Evolutionary conservation across 1,140 invertebrate species (phyloP).

Genomic region (Tribolium castaneum): DNA sequence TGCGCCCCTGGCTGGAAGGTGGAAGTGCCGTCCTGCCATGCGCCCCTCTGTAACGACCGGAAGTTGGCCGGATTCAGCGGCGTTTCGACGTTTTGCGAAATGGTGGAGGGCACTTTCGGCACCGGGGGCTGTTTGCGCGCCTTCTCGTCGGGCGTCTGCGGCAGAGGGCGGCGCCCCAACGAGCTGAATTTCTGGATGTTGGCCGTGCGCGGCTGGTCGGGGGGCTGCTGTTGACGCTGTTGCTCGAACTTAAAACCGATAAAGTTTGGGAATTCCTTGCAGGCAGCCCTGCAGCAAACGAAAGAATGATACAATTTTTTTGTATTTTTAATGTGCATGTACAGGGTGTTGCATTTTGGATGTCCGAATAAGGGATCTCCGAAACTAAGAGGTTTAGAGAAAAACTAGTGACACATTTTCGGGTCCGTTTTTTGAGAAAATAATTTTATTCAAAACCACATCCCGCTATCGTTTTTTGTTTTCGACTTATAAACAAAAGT

Average conservation of each 20-base stretch:
- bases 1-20: slow-evolving; percentile 58
- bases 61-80: slow-evolving; percentile 62
- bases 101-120: slow-evolving; percentile 60
- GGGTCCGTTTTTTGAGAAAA: too few relatives aligned
- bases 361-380: too few relatives aligned
- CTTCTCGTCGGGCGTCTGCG: slow-evolving; percentile 63
- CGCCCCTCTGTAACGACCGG: slow-evolving; percentile 62
- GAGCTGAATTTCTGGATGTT: slow-evolving; percentile 62
- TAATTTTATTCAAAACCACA: too few relatives aligned
- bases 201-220: slow-evolving; percentile 56
- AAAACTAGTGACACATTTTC: too few relatives aligned
- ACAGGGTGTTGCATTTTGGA: too few relatives aligned
- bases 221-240: slow-evolving; percentile 52
- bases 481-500: too few relatives aligned
- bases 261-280: slow-evolving; percentile 65
- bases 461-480: too few relatives aligned
- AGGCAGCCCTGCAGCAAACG: slow-evolving; percentile 59
- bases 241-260: slow-evolving; percentile 64
- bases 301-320: too few relatives aligned
- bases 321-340: too few relatives aligned
- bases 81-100: slow-evolving; percentile 58
- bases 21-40: slow-evolving; percentile 62
- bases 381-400: too few relatives aligned
- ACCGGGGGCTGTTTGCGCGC: slow-evolving; percentile 59
- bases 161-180: slow-evolving; percentile 62